Base-by-base conservation (phyloP, 2,113 vertebrate species). In the Clarias gariepinus region DNA sequence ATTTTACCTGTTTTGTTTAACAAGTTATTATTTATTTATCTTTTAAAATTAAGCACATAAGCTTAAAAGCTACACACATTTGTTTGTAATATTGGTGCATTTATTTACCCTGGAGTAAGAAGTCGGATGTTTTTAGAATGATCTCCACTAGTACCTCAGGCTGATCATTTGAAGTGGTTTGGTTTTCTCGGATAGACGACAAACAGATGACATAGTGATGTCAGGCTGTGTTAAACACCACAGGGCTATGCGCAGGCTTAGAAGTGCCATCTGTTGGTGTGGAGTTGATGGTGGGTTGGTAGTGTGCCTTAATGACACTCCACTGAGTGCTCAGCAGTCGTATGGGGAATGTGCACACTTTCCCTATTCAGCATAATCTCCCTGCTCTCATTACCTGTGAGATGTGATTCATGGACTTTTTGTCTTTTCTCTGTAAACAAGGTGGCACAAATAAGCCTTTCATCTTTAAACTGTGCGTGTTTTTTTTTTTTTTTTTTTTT, bases 31-130 rank as follows among this genome's bases (percentile, higher is more conserved):
- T 73, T 58, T 71, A 91, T 93, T 90, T 94, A 91, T 90, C 1
- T 93, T 94, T 94, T 93, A 91, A 73, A 41, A 23, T 41, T 21
- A 71, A 71, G 8, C 16, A 47, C 15, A 7, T 41, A 41, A 18
- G 15, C 7, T 13, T 28, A 69, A 18, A 30, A 69, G 91, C 92
- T 93, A 91, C 90, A 92, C 91, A 81, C 89, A 68, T 93, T 93
- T 92, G 87, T 87, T 86, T 61, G 52, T 61, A 61, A 41, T 82
- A 87, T 82, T 84, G 86, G 85, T 86, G 86, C 73, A 73, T 89
- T 87, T 89, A 87, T 84, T 89, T 82, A 82, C 81, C 52, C 60
- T 64, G 90, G 86, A 90, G 86, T 89, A 25, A 53, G 18, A 52
- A 18, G 13, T 78, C 21, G 11, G 71, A 30, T 66, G 58, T 81